phyloP scores from a whole-genome alignment of 2,113 vertebrate species.

The Lanius ludovicianus region DNA sequence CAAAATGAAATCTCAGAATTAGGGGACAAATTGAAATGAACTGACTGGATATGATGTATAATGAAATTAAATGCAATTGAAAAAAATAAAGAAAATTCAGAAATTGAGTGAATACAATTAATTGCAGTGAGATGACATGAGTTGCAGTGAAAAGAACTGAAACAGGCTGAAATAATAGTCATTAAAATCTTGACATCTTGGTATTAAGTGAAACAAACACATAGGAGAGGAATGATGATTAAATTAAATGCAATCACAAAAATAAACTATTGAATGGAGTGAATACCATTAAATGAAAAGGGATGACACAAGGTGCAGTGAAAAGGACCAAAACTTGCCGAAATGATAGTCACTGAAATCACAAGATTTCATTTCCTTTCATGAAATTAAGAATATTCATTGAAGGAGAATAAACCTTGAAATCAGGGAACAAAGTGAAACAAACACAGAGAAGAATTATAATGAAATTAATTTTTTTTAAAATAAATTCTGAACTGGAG shows the following conservation, averaged over 20 bases:
- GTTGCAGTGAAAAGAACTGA: neutral
- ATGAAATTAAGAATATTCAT: neutral
- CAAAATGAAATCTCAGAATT: neutral
- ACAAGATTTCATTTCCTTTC: neutral
- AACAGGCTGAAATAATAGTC: neutral
- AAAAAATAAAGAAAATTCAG: neutral
- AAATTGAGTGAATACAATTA: neutral
- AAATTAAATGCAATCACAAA: neutral
- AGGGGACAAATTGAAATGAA: neutral
- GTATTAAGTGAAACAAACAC: neutral
- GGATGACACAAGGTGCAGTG: neutral
- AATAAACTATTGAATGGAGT: neutral
- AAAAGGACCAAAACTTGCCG: rapidly evolving
- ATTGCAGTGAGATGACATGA: neutral
- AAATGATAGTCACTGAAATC: neutral
- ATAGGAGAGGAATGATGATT: too few species aligned
- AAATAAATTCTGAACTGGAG: neutral
- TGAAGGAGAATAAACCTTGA: neutral
- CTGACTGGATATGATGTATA: too few species aligned
- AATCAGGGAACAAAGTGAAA: rapidly evolving
- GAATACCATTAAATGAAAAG: neutral
- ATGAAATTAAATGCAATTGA: neutral
- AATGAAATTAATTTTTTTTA: neutral
- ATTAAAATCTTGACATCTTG: neutral
- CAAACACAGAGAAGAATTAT: neutral